A percentile compares a stretch with the other conserved stretches of the same genome.
Conservation (phyloP, 2,113 vertebrate species). For the Hiodon alosoides region DNA sequence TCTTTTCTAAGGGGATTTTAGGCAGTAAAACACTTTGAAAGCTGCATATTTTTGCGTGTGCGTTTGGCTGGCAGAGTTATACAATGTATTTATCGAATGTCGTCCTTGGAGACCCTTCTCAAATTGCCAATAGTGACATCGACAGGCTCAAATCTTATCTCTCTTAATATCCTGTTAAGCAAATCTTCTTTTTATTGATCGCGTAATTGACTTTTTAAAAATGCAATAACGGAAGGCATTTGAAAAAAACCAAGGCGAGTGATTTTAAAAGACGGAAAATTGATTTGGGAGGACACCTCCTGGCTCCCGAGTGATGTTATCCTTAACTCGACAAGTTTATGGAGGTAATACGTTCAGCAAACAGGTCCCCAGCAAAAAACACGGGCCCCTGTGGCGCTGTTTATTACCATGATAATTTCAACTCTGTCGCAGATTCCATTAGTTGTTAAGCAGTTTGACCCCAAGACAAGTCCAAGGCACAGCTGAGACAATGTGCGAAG, state of each 20-base stretch:
- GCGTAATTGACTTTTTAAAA: constrained; percentile 51
- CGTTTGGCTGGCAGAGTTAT: constrained; percentile 21
- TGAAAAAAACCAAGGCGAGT: constrained; percentile 37
- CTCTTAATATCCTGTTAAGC: constrained; percentile 51
- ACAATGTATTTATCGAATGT: constrained; percentile 20
- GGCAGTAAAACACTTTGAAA: not conserved
- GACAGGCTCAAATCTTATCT: constrained; percentile 44
- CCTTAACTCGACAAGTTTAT: constrained; percentile 30
- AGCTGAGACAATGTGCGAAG: not conserved
- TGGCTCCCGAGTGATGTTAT: constrained; percentile 40
- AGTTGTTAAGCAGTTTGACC: constrained; percentile 9
- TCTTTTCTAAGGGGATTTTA: not conserved
- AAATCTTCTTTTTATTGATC: constrained; percentile 50
- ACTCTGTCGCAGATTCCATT: constrained; percentile 3
- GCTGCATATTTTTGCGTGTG: not conserved
- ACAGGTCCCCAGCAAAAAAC: constrained; percentile 17
- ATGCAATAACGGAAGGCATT: constrained; percentile 44
- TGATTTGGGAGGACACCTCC: constrained; percentile 39
- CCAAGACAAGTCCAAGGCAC: not conserved
- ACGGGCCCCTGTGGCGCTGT: constrained; percentile 24
- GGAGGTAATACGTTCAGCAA: constrained; percentile 33
- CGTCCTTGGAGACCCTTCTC: constrained; percentile 21
- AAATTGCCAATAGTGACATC: constrained; percentile 43
- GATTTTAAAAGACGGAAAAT: constrained; percentile 52
- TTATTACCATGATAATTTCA: constrained; percentile 15